Conservation (phyloP, 2,113 vertebrate genomes). For the Phylloscopus whistleri region DNA sequence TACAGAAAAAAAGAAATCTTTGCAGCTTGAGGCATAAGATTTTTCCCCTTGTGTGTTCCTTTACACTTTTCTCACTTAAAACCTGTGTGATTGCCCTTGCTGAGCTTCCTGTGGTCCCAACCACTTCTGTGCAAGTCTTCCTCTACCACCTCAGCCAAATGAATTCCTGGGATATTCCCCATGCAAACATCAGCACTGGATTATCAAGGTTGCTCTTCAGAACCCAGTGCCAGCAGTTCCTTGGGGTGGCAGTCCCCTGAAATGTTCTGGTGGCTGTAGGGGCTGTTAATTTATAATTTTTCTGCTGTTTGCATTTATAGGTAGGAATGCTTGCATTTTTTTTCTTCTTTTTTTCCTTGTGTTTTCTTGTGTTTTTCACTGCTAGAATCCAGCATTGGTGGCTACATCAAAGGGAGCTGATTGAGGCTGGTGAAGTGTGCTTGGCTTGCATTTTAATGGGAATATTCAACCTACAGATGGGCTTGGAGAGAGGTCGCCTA, state of each 20-base stretch:
- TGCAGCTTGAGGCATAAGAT: not conserved
- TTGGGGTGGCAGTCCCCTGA: not conserved
- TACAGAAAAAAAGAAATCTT: not conserved
- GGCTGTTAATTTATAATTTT: not conserved
- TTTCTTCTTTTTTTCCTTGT: not conserved
- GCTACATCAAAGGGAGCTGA: not conserved
- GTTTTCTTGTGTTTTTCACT: not conserved
- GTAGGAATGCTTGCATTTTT: not conserved
- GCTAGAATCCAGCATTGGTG: not conserved
- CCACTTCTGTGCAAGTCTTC: not conserved
- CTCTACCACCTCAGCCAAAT: not conserved
- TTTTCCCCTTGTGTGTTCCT: not conserved
- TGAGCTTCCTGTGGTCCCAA: not conserved
- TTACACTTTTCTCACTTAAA: not conserved
- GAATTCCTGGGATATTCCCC: not conserved
- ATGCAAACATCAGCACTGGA: not conserved
- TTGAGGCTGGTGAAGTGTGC: not conserved
- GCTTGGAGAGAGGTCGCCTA: not conserved
- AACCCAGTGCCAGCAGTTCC: rapidly evolving
- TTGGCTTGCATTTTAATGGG: not conserved
- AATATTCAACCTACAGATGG: constrained; percentile 13
- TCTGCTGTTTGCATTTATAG: not conserved
- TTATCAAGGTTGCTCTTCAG: not conserved
- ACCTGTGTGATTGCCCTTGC: not conserved
- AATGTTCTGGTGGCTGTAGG: not conserved